Conservation (phyloP, 2,888 invertebrate genomes). For the Trachelus iudaicus region DNA sequence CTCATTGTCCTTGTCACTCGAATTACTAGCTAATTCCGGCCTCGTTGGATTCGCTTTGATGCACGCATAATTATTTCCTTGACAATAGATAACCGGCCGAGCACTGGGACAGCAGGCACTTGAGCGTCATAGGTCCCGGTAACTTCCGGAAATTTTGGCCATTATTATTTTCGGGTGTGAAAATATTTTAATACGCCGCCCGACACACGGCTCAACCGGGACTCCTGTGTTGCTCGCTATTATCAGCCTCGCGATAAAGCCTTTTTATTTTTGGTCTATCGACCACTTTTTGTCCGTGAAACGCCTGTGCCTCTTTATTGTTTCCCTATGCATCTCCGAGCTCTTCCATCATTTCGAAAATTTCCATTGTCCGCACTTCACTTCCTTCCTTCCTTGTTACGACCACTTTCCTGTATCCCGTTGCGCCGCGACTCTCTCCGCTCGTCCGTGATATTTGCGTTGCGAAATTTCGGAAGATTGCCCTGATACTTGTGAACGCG, state of each 20-base stretch:
- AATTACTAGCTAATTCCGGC: slow-evolving; percentile 30
- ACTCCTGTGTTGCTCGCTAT: background rate
- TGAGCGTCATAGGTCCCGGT: slow-evolving; percentile 10
- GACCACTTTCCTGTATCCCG: background rate
- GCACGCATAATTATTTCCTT: slow-evolving; percentile 19
- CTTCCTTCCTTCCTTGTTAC: slow-evolving; percentile 5
- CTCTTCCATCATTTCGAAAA: background rate
- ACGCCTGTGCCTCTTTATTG: background rate
- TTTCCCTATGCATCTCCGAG: background rate
- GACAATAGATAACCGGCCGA: slow-evolving; percentile 22
- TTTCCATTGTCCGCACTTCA: slow-evolving; percentile 11
- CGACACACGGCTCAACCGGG: background rate
- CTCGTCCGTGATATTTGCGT: background rate
- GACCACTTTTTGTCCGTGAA: background rate
- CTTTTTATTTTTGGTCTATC: background rate
- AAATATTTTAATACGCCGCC: slow-evolving; percentile 24
- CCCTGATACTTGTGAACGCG: background rate
- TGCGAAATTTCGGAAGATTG: background rate
- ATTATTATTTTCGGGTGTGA: slow-evolving; percentile 33
- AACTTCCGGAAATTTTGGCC: slow-evolving; percentile 24
- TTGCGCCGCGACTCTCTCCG: background rate
- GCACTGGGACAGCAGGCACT: slow-evolving; percentile 13
- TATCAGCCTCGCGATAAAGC: background rate
- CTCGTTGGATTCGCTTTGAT: slow-evolving; percentile 15
- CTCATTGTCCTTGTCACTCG: slow-evolving; percentile 20